Evolutionary conservation across 2,797 vertebrate genomes (phyloP).

Genomic region (Falco columbarius): DNA sequence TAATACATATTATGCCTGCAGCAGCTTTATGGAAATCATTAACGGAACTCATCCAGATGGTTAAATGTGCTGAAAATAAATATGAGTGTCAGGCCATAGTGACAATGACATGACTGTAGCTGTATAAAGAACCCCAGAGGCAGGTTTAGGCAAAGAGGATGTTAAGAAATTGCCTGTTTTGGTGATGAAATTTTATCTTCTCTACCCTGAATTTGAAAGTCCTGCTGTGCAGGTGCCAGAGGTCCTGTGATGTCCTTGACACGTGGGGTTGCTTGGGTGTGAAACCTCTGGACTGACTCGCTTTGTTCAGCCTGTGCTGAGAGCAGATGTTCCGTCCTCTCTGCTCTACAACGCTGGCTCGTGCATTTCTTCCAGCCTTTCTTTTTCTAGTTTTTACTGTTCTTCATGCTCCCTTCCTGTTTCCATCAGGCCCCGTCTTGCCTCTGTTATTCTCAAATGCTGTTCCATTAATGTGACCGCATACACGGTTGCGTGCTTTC

Average conservation of each 20-base stretch:
- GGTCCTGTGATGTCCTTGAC: background rate
- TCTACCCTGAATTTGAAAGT: background rate
- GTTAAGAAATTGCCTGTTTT: background rate
- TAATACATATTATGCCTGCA: background rate
- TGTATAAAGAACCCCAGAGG: background rate
- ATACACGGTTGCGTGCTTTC: fast-evolving
- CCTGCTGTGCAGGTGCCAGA: background rate
- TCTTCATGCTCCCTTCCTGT: background rate
- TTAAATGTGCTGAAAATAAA: background rate
- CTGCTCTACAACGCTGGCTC: background rate
- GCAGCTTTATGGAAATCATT: background rate
- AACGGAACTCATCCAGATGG: background rate
- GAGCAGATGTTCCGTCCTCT: background rate
- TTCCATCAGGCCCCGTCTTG: background rate
- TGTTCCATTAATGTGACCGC: background rate
- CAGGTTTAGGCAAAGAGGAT: background rate
- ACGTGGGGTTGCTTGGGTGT: background rate
- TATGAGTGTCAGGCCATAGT: background rate
- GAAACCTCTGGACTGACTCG: background rate
- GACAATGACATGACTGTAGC: background rate
- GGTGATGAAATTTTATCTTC: background rate
- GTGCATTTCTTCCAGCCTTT: background rate
- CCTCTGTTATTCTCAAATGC: background rate
- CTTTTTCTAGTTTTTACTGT: background rate
- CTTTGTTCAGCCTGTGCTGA: background rate